A percentile compares a stretch with the other conserved stretches of the same genome.
Evolutionary conservation across 1,140 invertebrate species (phyloP).

Genomic region (Ridgeia piscesae): DNA sequence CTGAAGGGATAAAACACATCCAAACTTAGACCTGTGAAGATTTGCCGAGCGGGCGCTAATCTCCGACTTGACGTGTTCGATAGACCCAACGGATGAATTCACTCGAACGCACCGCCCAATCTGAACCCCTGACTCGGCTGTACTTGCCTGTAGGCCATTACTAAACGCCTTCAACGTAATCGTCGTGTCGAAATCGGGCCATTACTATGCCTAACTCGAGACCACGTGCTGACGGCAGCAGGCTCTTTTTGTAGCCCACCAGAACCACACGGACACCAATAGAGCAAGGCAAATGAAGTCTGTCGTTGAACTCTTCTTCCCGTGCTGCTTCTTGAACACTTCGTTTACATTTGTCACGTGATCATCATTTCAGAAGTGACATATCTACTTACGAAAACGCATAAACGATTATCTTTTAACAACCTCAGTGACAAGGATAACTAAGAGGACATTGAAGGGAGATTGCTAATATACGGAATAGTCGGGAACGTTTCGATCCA

Average conservation of each 20-base stretch:
- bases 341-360: too few species aligned
- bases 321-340: too few species aligned
- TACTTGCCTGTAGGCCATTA: not conserved
- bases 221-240: not conserved
- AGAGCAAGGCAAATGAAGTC: not conserved
- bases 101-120: not conserved
- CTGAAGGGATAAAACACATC: not conserved
- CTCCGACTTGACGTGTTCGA: not conserved
- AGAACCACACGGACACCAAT: not conserved
- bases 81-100: not conserved
- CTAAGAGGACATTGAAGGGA: too few species aligned
- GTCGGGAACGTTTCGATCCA: too few species aligned
- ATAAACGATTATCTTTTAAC: too few species aligned
- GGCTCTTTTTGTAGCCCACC: not conserved
- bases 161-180: not conserved
- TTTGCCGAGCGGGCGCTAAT: not conserved
- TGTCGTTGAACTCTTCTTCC: not conserved
- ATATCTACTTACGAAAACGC: too few species aligned
- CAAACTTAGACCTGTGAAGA: not conserved
- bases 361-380: too few species aligned
- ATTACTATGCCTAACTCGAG: not conserved
- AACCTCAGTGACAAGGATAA: too few species aligned
- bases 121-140: not conserved
- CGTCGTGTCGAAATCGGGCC: not conserved
- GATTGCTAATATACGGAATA: too few species aligned